Evolutionary conservation across 2,888 invertebrate genomes (phyloP).

Genomic region (Blomia tropicalis): DNA sequence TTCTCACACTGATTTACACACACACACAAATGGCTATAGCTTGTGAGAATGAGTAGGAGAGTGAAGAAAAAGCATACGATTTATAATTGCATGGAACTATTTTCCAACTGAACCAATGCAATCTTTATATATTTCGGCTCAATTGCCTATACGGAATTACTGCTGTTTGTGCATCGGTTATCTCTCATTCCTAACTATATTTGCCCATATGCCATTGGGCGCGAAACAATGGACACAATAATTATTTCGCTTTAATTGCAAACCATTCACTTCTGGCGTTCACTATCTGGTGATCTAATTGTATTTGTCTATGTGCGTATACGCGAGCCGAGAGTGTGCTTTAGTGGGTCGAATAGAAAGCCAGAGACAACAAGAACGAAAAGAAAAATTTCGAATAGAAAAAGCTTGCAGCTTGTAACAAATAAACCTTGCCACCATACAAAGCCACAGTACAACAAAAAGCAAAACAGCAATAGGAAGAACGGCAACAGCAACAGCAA

Average conservation of each 20-base stretch:
- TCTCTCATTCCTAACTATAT: background rate
- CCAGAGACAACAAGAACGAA: background rate
- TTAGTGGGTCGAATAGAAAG: no score
- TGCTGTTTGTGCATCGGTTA: background rate
- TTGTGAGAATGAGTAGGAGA: no score
- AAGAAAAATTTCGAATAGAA: no score
- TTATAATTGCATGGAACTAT: conserved; percentile 1
- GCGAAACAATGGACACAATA: background rate
- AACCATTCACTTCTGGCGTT: background rate
- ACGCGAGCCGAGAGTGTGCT: background rate
- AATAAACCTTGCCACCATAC: background rate
- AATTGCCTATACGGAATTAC: conserved; percentile 4
- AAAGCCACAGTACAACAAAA: background rate
- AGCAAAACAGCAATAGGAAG: background rate
- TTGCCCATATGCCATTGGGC: background rate
- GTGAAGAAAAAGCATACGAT: no score
- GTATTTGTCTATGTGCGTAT: background rate
- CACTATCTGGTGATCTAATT: background rate
- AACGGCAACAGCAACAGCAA: background rate
- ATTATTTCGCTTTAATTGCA: conserved; percentile 2
- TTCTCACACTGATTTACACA: background rate
- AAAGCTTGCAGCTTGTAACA: background rate
- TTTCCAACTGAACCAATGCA: no score
- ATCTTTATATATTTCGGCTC: background rate
- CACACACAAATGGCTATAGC: background rate